Percentiles rank a stretch among this genome's conserved stretches.
Evolutionary conservation across 2,888 invertebrate genomes (phyloP).

Genomic region (Apodemia zela): DNA sequence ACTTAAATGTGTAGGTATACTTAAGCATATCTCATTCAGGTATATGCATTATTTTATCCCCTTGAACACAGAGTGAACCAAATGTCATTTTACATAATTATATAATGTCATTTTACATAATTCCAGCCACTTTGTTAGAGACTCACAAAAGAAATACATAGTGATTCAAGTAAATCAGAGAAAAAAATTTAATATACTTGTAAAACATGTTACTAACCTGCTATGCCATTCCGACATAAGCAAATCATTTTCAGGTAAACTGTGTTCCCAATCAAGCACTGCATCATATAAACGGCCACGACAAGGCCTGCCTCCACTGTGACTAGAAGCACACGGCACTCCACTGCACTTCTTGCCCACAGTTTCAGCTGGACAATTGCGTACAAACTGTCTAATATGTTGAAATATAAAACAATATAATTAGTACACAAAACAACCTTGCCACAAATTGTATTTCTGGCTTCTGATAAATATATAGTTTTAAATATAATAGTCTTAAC

Average conservation of each 20-base stretch:
- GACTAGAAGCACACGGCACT: constrained; percentile 83
- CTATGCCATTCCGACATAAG: constrained; percentile 92
- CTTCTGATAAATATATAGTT: no score
- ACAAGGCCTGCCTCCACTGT: constrained; percentile 87
- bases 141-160: no score
- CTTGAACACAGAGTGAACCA: no score
- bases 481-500: no score
- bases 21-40: no score
- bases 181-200: neutral
- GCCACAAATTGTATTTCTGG: no score
- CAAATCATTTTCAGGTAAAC: constrained; percentile 92
- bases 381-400: constrained; percentile 87
- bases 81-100: no score
- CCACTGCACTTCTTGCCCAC: constrained; percentile 88
- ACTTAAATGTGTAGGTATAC: no score
- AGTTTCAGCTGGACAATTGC: constrained; percentile 87
- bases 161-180: no score
- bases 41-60: no score
- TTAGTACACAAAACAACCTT: neutral
- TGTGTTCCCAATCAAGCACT: constrained; percentile 98
- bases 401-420: neutral
- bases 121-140: no score
- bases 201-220: constrained; percentile 72
- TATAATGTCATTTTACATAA: no score
- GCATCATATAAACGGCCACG: constrained; percentile 94